Evolutionary conservation across 1,140 invertebrate species (phyloP).

Genomic region (Zaprionus capensis): DNA sequence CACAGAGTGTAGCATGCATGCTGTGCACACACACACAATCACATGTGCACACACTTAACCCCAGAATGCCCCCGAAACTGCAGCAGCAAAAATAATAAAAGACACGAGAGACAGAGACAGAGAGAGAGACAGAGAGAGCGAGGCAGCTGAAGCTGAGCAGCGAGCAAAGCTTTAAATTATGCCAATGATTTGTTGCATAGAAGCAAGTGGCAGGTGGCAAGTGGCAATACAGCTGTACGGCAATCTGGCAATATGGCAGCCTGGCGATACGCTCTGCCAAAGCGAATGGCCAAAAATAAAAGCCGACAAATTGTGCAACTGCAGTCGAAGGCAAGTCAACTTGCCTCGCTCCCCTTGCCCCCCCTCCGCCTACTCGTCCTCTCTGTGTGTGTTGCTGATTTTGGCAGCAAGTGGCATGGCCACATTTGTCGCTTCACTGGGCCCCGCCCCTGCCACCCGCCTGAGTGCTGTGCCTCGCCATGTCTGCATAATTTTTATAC

Average conservation of each 20-base stretch:
- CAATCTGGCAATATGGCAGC: conserved; percentile 33
- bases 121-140: background rate
- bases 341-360: background rate
- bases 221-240: conserved; percentile 35
- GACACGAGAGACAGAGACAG: conserved; percentile 12
- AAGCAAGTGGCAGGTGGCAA: conserved; percentile 79
- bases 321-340: conserved; percentile 65
- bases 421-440: conserved; percentile 77
- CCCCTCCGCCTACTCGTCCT: background rate
- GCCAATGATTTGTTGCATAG: conserved; percentile 82
- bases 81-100: conserved; percentile 38
- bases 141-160: conserved; percentile 25
- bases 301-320: conserved; percentile 78
- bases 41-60: conserved; percentile 63
- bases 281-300: conserved; percentile 73
- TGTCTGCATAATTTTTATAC: conserved; percentile 79
- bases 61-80: conserved; percentile 37
- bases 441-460: background rate
- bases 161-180: conserved; percentile 74
- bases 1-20: conserved; percentile 39
- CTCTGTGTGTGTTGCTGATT: conserved; percentile 60
- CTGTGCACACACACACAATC: conserved; percentile 46
- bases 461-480: conserved; percentile 46
- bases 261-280: conserved; percentile 33
- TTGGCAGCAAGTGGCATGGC: conserved; percentile 79